A percentile compares a stretch with the other conserved stretches of the same genome.
Evolutionary conservation across 2,888 invertebrate species (phyloP).

Genomic region (Ceratothoa steindachneri): DNA sequence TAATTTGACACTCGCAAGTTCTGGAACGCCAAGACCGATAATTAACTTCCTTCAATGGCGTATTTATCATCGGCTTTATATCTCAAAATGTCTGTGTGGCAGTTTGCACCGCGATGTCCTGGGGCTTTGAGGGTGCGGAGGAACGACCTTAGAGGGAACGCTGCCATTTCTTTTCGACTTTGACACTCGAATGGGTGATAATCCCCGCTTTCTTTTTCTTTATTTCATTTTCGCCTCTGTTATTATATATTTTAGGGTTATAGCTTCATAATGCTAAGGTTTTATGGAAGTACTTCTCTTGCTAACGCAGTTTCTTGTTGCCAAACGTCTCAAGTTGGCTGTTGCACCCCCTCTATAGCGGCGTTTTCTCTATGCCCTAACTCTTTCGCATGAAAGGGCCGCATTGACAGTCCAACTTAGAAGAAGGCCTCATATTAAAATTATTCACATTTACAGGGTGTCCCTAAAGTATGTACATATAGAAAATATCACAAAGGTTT

Average conservation of each 20-base stretch:
- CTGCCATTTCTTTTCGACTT: not conserved
- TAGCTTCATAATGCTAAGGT: not conserved
- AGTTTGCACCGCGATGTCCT: not conserved
- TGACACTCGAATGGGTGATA: slow-evolving; percentile 1
- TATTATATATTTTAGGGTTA: slow-evolving; percentile 2
- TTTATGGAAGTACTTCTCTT: not conserved
- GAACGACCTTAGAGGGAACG: not conserved
- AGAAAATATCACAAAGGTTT: no score
- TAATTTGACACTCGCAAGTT: slow-evolving; percentile 1
- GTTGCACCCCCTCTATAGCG: not conserved
- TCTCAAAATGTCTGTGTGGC: slow-evolving; percentile 8
- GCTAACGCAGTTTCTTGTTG: not conserved
- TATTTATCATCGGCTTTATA: slow-evolving; percentile 12
- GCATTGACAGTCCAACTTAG: not conserved
- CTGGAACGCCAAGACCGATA: slow-evolving; percentile 2
- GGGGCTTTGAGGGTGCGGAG: not conserved
- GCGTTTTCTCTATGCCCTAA: not conserved
- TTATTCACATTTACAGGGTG: not conserved
- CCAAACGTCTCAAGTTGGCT: not conserved
- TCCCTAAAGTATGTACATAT: no score
- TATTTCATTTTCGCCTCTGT: not conserved
- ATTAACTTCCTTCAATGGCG: not conserved
- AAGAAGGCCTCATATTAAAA: not conserved
- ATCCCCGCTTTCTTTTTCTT: not conserved
- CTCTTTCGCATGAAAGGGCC: not conserved